Evolutionary conservation across 2,113 vertebrate species (phyloP).

Genomic region (Casuarius casuarius): DNA sequence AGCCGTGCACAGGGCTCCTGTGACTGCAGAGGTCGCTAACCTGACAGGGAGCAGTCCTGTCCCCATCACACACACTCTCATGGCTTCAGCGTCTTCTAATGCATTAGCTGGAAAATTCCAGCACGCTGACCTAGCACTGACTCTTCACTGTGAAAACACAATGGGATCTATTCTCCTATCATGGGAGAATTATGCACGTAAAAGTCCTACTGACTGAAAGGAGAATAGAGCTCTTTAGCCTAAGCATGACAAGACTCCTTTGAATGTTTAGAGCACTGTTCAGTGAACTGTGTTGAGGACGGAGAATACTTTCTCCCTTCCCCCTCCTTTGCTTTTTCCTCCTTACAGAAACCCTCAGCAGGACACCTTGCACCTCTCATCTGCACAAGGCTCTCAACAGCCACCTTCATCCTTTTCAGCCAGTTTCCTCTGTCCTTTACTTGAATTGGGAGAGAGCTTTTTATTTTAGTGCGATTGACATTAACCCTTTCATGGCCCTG

Average conservation of each 20-base stretch:
- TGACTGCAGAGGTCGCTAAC: background rate
- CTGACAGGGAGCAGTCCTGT: background rate
- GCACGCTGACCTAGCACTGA: background rate
- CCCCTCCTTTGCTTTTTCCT: background rate
- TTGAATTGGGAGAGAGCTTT: background rate
- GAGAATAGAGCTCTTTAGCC: background rate
- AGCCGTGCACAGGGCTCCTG: background rate
- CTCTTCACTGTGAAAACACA: conserved; percentile 11
- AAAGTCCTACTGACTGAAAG: background rate
- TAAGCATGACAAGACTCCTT: background rate
- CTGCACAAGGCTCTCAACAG: background rate
- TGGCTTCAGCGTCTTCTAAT: background rate
- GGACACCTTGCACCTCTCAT: background rate
- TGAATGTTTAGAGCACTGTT: background rate
- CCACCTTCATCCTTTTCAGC: background rate
- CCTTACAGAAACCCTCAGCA: background rate
- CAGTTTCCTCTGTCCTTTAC: background rate
- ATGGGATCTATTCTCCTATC: conserved; percentile 1
- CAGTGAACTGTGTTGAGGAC: background rate
- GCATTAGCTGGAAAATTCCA: background rate
- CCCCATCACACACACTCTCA: background rate
- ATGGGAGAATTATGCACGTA: background rate
- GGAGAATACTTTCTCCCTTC: background rate
- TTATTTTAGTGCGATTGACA: background rate
- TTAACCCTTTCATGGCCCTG: background rate